Conservation (phyloP, 1,140 invertebrate species). For the Heliothis subflexa region DNA sequence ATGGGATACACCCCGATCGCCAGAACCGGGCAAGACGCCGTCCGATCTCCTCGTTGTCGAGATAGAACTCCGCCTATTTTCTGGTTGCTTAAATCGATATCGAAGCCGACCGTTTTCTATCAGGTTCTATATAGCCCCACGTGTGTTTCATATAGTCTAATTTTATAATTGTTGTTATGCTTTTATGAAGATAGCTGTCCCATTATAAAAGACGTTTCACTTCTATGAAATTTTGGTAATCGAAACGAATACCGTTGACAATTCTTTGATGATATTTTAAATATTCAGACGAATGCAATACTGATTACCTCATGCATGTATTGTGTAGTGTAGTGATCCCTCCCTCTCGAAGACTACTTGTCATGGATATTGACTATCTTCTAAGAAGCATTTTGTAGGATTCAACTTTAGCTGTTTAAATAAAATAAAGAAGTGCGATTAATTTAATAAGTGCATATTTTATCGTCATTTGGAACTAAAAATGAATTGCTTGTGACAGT, state of each 20-base stretch:
- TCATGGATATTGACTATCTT: slow-evolving; percentile 12
- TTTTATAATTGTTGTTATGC: slow-evolving; percentile 33
- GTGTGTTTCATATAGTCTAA: slow-evolving; percentile 38
- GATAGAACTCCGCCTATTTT: slow-evolving; percentile 47
- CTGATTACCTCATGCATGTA: slow-evolving; percentile 5
- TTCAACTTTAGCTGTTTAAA: slow-evolving; percentile 30
- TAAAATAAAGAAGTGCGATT: slow-evolving; percentile 32
- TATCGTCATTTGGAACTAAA: slow-evolving; percentile 21
- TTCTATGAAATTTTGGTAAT: slow-evolving; percentile 21
- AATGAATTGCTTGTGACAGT: slow-evolving; percentile 21
- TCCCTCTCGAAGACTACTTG: background rate
- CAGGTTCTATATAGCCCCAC: slow-evolving; percentile 35
- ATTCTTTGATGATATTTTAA: slow-evolving; percentile 13
- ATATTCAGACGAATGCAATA: slow-evolving; percentile 22
- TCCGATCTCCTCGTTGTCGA: slow-evolving; percentile 37
- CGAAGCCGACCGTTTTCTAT: slow-evolving; percentile 29
- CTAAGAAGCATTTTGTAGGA: slow-evolving; percentile 31
- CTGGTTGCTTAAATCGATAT: slow-evolving; percentile 9
- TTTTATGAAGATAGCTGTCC: slow-evolving; percentile 14
- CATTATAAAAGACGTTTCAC: slow-evolving; percentile 23
- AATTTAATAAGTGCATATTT: slow-evolving; percentile 26
- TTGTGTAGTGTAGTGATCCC: background rate
- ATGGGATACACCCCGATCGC: background rate
- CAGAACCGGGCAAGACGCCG: background rate
- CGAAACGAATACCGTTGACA: slow-evolving; percentile 9